These are phyloP conservation scores for Athalia circularis DNA, from an alignment of 2,888 invertebrate genomes.

Conservation along the genomic window DNA sequence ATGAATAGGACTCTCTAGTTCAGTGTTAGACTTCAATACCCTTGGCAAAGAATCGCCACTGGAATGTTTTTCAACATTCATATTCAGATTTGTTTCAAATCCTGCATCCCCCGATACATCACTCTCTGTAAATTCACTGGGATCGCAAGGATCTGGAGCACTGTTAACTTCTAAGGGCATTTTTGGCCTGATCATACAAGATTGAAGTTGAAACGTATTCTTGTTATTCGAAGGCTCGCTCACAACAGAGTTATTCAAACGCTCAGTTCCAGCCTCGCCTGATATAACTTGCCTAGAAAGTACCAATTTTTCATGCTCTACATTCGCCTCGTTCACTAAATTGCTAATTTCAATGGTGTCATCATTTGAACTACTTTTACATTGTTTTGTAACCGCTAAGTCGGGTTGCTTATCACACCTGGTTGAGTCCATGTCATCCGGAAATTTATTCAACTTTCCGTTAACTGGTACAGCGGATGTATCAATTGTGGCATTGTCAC, in stretches of 20 bases:
- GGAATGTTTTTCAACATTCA: not conserved
- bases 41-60: not conserved
- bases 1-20: not conserved
- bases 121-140: not conserved
- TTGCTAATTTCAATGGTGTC: not conserved
- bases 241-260: not conserved
- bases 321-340: not conserved
- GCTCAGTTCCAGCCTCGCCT: not conserved
- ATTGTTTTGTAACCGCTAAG: not conserved
- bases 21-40: slow-evolving; percentile 20
- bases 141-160: not conserved
- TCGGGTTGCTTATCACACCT: not conserved
- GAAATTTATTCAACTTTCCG: not conserved
- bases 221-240: not conserved
- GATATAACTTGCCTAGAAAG: not conserved
- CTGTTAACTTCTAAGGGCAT: slow-evolving; percentile 18
- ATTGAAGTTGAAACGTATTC: not conserved
- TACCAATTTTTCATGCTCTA: not conserved
- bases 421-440: not conserved
- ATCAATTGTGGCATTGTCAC: not conserved
- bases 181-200: slow-evolving; percentile 16
- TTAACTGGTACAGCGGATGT: not conserved
- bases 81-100: not conserved
- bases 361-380: not conserved
- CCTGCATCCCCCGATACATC: not conserved